Percentiles rank a stretch among this genome's conserved stretches.
Evolutionary conservation across 1,140 invertebrate species (phyloP).

Genomic region (Procambarus virginalis): DNA sequence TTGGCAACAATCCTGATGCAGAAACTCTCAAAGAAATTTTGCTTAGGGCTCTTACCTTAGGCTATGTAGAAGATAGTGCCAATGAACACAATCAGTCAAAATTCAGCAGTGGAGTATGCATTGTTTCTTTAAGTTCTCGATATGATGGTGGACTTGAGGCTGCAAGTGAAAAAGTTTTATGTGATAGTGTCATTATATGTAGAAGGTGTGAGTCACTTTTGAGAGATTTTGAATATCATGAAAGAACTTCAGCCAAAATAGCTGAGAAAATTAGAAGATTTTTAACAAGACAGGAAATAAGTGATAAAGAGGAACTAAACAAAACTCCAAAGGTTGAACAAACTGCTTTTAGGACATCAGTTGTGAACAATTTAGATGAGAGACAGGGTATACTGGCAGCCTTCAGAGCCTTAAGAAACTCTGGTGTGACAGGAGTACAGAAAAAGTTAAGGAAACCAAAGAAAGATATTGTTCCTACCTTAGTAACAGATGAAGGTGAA

Average conservation of each 20-base stretch:
- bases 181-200: constrained; percentile 40
- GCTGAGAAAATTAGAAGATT: constrained; percentile 37
- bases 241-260: constrained; percentile 13
- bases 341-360: not conserved
- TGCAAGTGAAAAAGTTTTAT: constrained; percentile 33
- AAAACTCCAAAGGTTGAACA: not conserved
- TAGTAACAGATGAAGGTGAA: not conserved
- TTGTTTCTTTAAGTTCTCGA: constrained; percentile 32
- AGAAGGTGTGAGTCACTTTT: constrained; percentile 44
- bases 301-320: not conserved
- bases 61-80: constrained; percentile 25
- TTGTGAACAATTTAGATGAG: constrained; percentile 31
- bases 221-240: constrained; percentile 60
- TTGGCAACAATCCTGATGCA: constrained; percentile 5
- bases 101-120: constrained; percentile 23
- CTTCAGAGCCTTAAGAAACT: constrained; percentile 42
- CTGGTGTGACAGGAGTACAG: not conserved
- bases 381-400: constrained; percentile 44
- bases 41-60: constrained; percentile 26
- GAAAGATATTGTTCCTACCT: not conserved
- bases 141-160: constrained; percentile 30
- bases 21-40: constrained; percentile 47
- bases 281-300: constrained; percentile 28
- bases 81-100: not conserved
- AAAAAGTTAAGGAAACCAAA: constrained; percentile 44